A percentile compares a stretch with the other conserved stretches of the same genome.
Evolutionary conservation across 2,888 invertebrate genomes (phyloP).

Genomic region (Cheilosia vulpina): DNA sequence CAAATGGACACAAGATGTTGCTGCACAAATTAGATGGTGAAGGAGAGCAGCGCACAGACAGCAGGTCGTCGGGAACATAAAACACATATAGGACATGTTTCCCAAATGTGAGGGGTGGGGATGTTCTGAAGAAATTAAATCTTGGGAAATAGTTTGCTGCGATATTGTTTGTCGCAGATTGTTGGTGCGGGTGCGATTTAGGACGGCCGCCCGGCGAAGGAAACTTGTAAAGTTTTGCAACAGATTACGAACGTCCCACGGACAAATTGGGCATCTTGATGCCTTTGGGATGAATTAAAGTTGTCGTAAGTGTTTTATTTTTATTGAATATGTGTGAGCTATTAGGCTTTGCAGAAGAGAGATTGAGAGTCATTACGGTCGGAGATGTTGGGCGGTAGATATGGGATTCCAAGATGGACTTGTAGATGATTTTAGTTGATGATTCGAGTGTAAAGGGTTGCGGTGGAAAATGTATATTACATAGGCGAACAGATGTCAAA

Average conservation of each 20-base stretch:
- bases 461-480: too few relatives aligned
- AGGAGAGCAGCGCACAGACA: not conserved
- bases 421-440: too few relatives aligned
- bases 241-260: constrained; percentile 26
- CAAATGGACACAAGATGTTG: constrained; percentile 69
- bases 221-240: constrained; percentile 28
- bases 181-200: not conserved
- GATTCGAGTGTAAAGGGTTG: too few relatives aligned
- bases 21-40: constrained; percentile 46
- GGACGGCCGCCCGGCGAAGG: not conserved
- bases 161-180: constrained; percentile 64
- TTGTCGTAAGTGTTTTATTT: constrained; percentile 9
- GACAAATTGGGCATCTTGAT: constrained; percentile 11
- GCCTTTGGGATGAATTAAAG: constrained; percentile 17
- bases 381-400: too few relatives aligned
- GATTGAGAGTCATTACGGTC: not conserved
- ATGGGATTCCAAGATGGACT: not conserved
- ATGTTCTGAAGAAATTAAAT: constrained; percentile 62
- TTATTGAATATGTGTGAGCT: constrained; percentile 31
- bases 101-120: not conserved
- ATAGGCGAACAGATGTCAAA: too few relatives aligned
- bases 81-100: constrained; percentile 31
- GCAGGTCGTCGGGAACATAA: constrained; percentile 35
- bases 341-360: not conserved
- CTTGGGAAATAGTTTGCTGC: constrained; percentile 38